phyloP scores from a whole-genome alignment of 2,888 invertebrate genomes.

The Mylabris sibirica region DNA sequence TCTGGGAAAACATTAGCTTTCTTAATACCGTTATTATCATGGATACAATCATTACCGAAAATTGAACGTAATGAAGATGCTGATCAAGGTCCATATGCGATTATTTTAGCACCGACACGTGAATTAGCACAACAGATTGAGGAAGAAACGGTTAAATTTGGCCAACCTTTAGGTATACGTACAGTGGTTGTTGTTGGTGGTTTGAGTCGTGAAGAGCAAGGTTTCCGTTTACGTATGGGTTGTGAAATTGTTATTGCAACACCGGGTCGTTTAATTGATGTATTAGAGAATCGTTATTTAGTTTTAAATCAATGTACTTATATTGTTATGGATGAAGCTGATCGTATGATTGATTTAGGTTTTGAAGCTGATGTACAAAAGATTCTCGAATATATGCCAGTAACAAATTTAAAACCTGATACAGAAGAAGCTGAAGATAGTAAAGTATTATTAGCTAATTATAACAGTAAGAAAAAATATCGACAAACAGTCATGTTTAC shows the following conservation, averaged over 20 bases:
- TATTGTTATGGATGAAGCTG: slow-evolving; percentile 95
- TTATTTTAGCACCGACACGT: slow-evolving; percentile 99
- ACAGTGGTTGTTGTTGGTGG: slow-evolving; percentile 99
- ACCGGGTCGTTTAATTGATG: slow-evolving; percentile 98
- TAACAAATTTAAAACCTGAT: slow-evolving; percentile 97
- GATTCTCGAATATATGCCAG: slow-evolving; percentile 97
- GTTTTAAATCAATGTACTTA: slow-evolving; percentile 98
- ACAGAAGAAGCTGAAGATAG: slow-evolving; percentile 95
- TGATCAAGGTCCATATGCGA: slow-evolving; percentile 97
- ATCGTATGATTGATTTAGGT: slow-evolving; percentile 99
- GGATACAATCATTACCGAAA: slow-evolving; percentile 98
- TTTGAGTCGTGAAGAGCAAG: slow-evolving; percentile 97
- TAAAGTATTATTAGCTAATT: slow-evolving; percentile 84
- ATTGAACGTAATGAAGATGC: slow-evolving; percentile 89
- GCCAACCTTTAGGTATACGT: slow-evolving; percentile 86
- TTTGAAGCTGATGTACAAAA: slow-evolving; percentile 98
- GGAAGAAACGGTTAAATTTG: slow-evolving; percentile 98
- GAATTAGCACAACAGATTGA: slow-evolving; percentile 99
- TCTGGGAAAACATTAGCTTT: slow-evolving; percentile 97
- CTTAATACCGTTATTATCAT: slow-evolving; percentile 93
- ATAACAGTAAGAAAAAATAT: slow-evolving; percentile 95
- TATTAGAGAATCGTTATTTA: slow-evolving; percentile 92
- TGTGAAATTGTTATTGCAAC: slow-evolving; percentile 99
- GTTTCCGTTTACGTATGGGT: slow-evolving; percentile 93
- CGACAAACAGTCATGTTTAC: slow-evolving; percentile 99